Conservation (phyloP, 1,140 invertebrate genomes). For the Trypoxylus dichotomus region DNA sequence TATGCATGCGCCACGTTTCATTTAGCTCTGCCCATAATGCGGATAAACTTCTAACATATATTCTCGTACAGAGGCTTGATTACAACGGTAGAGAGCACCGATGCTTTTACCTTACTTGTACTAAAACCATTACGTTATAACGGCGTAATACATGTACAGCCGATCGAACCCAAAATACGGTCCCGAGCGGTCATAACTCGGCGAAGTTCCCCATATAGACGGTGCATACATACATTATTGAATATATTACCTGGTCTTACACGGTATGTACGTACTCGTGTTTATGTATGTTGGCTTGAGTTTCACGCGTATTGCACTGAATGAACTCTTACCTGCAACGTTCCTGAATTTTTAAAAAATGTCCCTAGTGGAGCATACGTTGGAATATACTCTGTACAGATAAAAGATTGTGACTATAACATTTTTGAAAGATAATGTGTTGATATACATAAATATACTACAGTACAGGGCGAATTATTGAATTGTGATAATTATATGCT, state of each 20-base stretch:
- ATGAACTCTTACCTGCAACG: background rate
- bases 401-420: no score
- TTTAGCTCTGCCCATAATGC: background rate
- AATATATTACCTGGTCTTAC: slow-evolving; percentile 3
- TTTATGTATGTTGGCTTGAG: background rate
- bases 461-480: no score
- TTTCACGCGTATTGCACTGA: background rate
- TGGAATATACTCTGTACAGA: no score
- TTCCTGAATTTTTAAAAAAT: background rate
- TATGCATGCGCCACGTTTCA: background rate
- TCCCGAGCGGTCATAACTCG: slow-evolving; percentile 2
- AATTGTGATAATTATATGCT: no score
- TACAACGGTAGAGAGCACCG: background rate
- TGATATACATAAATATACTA: no score
- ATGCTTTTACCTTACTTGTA: background rate
- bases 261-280: background rate
- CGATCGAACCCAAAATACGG: background rate
- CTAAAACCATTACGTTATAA: background rate
- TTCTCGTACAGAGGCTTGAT: background rate
- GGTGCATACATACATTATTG: slow-evolving; percentile 4
- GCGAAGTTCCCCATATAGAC: background rate
- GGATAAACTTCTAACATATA: background rate
- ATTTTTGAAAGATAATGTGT: no score
- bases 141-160: background rate
- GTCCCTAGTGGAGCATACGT: background rate